A percentile compares a stretch with the other conserved stretches of the same genome.
phyloP scores from a whole-genome alignment of 2,888 invertebrate genomes.

The Listrodromus nycthemerus region DNA sequence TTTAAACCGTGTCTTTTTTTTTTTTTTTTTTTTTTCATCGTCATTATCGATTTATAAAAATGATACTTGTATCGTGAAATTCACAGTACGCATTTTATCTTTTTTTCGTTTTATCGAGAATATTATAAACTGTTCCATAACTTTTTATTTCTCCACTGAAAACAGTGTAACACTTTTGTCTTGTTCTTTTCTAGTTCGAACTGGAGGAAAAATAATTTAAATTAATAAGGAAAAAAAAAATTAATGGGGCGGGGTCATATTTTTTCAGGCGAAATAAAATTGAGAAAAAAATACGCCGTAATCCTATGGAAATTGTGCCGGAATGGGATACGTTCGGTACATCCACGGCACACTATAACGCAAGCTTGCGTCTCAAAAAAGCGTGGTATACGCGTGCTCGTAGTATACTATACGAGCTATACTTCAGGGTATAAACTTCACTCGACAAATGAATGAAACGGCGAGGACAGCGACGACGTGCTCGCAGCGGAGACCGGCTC shows the following conservation, averaged over 20 bases:
- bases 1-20: no score
- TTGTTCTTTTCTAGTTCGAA: not conserved
- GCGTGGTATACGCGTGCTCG: constrained; percentile 16
- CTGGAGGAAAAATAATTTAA: not conserved
- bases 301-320: not conserved
- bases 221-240: not conserved
- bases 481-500: constrained; percentile 22
- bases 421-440: constrained; percentile 54
- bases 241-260: not conserved
- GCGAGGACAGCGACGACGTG: constrained; percentile 36
- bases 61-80: not conserved
- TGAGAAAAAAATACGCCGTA: not conserved
- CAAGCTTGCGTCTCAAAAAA: not conserved
- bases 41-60: not conserved
- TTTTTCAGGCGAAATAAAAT: not conserved
- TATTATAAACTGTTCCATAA: no score
- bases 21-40: no score
- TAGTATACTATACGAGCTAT: constrained; percentile 44
- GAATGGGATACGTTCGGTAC: not conserved
- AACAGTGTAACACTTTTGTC: no score
- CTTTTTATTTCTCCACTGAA: no score
- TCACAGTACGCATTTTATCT: not conserved
- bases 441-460: constrained; percentile 65
- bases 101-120: not conserved
- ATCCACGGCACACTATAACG: not conserved